Conservation (phyloP, 1,140 invertebrate genomes). For the Drosophila tropicalis region DNA sequence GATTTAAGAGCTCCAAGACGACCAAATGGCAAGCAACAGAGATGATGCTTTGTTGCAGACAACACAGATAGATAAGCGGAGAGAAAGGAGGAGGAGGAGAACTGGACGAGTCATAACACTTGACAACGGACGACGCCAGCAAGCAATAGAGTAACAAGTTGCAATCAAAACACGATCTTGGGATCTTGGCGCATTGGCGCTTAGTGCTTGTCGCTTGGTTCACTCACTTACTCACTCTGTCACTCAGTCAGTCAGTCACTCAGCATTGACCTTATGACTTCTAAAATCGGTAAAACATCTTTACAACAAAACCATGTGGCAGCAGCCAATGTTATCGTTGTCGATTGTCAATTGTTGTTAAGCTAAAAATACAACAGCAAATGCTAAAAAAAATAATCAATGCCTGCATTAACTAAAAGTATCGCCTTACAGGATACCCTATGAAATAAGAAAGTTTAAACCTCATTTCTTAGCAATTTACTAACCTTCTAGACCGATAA, state of each 20-base stretch:
- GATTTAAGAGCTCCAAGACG: neutral
- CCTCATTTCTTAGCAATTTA: no score
- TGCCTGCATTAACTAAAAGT: neutral
- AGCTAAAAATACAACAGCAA: constrained; percentile 71
- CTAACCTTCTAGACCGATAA: no score
- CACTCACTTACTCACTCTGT: constrained; percentile 23
- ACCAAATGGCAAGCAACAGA: constrained; percentile 41
- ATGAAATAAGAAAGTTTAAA: neutral
- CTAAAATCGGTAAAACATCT: constrained; percentile 82
- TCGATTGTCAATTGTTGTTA: constrained; percentile 61
- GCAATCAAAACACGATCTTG: constrained; percentile 80
- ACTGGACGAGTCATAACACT: constrained; percentile 76
- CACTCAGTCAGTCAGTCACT: constrained; percentile 25
- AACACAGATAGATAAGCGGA: constrained; percentile 34
- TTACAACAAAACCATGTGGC: constrained; percentile 74
- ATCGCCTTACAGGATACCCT: neutral
- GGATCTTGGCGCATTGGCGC: constrained; percentile 41
- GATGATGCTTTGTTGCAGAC: constrained; percentile 61
- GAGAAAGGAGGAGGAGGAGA: neutral
- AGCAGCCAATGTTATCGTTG: constrained; percentile 43
- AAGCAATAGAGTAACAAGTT: constrained; percentile 48
- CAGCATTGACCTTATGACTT: constrained; percentile 81
- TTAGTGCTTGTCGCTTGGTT: constrained; percentile 45
- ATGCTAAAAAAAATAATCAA: constrained; percentile 12
- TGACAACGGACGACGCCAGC: constrained; percentile 65